Conservation (phyloP, 2,888 invertebrate genomes). For the Leptopterna dolabrata region DNA sequence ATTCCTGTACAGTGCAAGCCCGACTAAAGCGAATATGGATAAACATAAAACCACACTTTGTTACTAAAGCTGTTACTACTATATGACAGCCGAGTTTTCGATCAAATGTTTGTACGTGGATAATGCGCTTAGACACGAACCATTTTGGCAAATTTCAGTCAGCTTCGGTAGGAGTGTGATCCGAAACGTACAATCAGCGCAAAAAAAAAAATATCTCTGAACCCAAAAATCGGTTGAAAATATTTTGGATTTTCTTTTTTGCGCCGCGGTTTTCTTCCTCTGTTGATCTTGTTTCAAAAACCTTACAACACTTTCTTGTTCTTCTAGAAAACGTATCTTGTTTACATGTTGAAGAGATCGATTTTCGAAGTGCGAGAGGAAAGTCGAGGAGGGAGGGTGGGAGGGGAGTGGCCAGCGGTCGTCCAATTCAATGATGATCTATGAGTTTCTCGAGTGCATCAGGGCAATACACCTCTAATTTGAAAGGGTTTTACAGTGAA, state of each 20-base stretch:
- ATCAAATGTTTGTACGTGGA: too few relatives aligned
- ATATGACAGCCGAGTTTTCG: too few relatives aligned
- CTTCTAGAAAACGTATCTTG: background rate
- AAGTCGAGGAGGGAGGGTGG: background rate
- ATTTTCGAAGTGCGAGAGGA: background rate
- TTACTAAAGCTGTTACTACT: too few relatives aligned
- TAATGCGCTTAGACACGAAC: background rate
- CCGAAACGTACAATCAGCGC: background rate
- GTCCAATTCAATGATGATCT: slow-evolving; percentile 1
- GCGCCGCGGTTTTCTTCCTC: background rate
- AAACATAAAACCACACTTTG: too few relatives aligned
- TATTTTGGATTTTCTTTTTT: background rate
- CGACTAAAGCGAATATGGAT: too few relatives aligned
- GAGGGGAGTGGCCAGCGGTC: background rate
- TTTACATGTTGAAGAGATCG: background rate
- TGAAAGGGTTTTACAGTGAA: background rate
- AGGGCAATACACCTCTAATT: background rate
- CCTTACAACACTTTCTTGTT: background rate
- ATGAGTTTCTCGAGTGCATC: background rate
- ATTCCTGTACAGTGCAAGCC: too few relatives aligned
- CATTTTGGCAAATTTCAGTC: background rate
- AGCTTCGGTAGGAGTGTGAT: background rate
- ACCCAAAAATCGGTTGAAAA: background rate
- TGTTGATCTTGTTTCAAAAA: background rate
- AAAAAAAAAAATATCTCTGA: background rate